These are phyloP conservation scores for Onthophagus sagittarius DNA, from an alignment of 2,888 invertebrate genomes.

Conservation along the genomic window DNA sequence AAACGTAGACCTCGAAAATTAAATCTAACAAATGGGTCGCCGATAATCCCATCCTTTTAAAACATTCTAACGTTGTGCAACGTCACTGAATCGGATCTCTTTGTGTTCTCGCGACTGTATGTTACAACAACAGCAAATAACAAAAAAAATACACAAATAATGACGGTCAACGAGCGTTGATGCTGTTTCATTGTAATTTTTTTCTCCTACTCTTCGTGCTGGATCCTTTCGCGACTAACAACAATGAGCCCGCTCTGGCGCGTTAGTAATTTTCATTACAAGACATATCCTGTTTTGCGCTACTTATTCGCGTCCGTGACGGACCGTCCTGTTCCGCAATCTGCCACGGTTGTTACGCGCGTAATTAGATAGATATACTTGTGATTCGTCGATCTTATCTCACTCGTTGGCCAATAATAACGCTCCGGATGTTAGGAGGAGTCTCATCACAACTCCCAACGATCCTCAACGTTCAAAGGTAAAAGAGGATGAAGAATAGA, in stretches of 20 bases:
- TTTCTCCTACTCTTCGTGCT: background rate
- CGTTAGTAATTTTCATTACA: slow-evolving; percentile 4
- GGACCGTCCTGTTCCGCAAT: slow-evolving; percentile 11
- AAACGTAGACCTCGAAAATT: background rate
- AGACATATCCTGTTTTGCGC: slow-evolving; percentile 13
- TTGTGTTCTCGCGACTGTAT: background rate
- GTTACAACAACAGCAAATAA: background rate
- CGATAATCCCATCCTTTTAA: background rate
- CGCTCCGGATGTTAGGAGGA: slow-evolving; percentile 36
- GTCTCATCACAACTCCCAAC: slow-evolving; percentile 15
- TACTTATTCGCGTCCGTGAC: slow-evolving; percentile 9
- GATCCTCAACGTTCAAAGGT: background rate
- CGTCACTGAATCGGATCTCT: background rate
- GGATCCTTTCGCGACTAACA: background rate
- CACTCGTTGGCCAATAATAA: slow-evolving; percentile 37
- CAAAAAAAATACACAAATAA: background rate
- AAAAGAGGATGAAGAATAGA: background rate
- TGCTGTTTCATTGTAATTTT: background rate
- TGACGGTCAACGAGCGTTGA: background rate
- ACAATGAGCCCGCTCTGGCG: background rate
- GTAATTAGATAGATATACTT: slow-evolving; percentile 22
- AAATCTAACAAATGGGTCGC: background rate
- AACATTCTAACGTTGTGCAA: background rate
- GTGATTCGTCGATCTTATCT: slow-evolving; percentile 37
- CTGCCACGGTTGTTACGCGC: slow-evolving; percentile 9